phyloP scores from a whole-genome alignment of 2,797 vertebrate genomes.

The Anguilla marmorata region DNA sequence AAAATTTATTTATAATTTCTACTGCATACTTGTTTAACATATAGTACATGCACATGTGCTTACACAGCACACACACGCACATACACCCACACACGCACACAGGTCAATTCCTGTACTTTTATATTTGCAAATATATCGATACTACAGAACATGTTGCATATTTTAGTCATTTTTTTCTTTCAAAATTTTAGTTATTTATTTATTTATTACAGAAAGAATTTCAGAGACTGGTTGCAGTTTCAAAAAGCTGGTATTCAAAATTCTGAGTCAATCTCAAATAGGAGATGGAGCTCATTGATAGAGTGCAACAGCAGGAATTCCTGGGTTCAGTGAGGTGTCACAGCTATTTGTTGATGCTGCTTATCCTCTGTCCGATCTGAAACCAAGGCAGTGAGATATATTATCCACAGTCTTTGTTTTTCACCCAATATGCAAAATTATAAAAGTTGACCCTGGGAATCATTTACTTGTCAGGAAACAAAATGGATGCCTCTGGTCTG shows the following conservation, averaged over 20 bases:
- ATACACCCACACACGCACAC: constrained; percentile 38
- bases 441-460: constrained; percentile 62
- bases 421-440: constrained; percentile 63
- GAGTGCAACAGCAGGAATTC: constrained; percentile 52
- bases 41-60: background rate
- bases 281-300: background rate
- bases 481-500: constrained; percentile 70
- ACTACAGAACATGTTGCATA: background rate
- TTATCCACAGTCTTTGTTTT: constrained; percentile 46
- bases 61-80: constrained; percentile 15
- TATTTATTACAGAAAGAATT: constrained; percentile 6
- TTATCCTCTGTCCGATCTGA: constrained; percentile 61
- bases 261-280: background rate
- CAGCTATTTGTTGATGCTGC: constrained; percentile 68
- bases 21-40: background rate
- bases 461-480: constrained; percentile 76
- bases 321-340: constrained; percentile 70
- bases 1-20: background rate
- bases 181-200: background rate
- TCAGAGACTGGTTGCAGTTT: background rate
- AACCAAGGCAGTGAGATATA: constrained; percentile 45
- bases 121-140: background rate
- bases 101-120: background rate
- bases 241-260: background rate
- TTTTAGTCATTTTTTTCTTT: constrained; percentile 13